phyloP scores from a whole-genome alignment of 2,888 invertebrate species.

The Alloscopus bannaensis region DNA sequence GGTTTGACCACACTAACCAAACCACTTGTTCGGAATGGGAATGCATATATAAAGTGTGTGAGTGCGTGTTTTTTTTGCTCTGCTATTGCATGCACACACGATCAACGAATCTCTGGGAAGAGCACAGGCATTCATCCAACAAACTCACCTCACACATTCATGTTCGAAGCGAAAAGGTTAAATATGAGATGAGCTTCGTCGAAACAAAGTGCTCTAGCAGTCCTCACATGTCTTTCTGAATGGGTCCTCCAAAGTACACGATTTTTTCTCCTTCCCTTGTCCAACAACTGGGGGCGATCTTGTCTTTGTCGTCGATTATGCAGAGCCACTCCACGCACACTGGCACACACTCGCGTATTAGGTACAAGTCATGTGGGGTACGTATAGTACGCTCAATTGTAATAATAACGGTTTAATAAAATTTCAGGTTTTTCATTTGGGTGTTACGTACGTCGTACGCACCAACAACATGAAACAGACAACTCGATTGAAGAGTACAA shows the following conservation, averaged over 20 bases:
- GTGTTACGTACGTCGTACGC: slow-evolving; percentile 28
- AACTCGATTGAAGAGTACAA: neutral
- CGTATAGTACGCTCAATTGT: no score
- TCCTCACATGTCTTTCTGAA: slow-evolving; percentile 17
- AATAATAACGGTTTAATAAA: slow-evolving; percentile 62
- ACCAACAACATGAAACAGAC: slow-evolving; percentile 7
- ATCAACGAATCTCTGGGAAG: neutral
- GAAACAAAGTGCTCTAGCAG: slow-evolving; percentile 5
- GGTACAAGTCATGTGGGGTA: no score
- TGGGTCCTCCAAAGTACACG: slow-evolving; percentile 45
- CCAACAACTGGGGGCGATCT: slow-evolving; percentile 8
- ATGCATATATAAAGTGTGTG: slow-evolving; percentile 4
- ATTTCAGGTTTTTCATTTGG: slow-evolving; percentile 45
- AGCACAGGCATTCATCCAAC: neutral
- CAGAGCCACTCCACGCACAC: slow-evolving; percentile 16
- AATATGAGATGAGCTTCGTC: slow-evolving; percentile 25
- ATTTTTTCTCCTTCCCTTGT: slow-evolving; percentile 4
- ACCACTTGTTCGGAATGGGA: slow-evolving; percentile 62
- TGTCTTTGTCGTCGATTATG: neutral
- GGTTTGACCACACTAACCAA: slow-evolving; percentile 63
- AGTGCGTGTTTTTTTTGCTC: no score
- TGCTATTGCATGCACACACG: slow-evolving; percentile 7
- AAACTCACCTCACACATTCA: no score
- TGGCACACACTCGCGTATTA: slow-evolving; percentile 33
- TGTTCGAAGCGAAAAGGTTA: slow-evolving; percentile 46